Conservation (phyloP, 2,888 invertebrate species). For the Ophion slaviceki region DNA sequence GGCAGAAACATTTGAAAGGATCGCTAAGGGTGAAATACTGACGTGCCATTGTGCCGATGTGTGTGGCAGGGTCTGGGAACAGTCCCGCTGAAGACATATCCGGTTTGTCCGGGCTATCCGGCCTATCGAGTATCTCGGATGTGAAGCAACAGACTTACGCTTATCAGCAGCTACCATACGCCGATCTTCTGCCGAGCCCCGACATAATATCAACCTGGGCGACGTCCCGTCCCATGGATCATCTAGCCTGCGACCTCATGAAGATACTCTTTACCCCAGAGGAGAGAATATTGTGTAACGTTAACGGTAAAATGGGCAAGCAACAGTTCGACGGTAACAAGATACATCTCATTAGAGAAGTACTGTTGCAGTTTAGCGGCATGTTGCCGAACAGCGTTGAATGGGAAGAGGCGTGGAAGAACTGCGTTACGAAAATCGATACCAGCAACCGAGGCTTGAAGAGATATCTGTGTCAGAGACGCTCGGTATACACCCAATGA, state of each 20-base stretch:
- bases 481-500: slow-evolving; percentile 81
- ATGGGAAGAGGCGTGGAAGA: slow-evolving; percentile 84
- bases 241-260: slow-evolving; percentile 84
- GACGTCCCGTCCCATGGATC: slow-evolving; percentile 83
- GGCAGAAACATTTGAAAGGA: background rate
- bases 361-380: slow-evolving; percentile 82
- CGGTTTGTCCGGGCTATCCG: slow-evolving; percentile 79
- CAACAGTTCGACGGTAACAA: slow-evolving; percentile 84
- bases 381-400: slow-evolving; percentile 81
- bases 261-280: slow-evolving; percentile 83
- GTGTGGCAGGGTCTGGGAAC: slow-evolving; percentile 79
- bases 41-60: slow-evolving; percentile 68
- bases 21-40: slow-evolving; percentile 40
- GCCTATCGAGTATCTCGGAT: slow-evolving; percentile 78
- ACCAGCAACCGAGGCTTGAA: slow-evolving; percentile 84
- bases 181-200: slow-evolving; percentile 82
- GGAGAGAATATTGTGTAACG: slow-evolving; percentile 83
- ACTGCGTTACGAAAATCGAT: slow-evolving; percentile 84
- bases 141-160: slow-evolving; percentile 81
- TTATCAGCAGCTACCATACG: slow-evolving; percentile 83
- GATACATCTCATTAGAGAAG: slow-evolving; percentile 83
- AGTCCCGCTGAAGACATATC: slow-evolving; percentile 80
- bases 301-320: slow-evolving; percentile 84
- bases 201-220: slow-evolving; percentile 83
- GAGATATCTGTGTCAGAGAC: slow-evolving; percentile 82